These are phyloP conservation scores for Rhadina sibilatrix DNA, from an alignment of 2,113 vertebrate species.

Conservation along the genomic window DNA sequence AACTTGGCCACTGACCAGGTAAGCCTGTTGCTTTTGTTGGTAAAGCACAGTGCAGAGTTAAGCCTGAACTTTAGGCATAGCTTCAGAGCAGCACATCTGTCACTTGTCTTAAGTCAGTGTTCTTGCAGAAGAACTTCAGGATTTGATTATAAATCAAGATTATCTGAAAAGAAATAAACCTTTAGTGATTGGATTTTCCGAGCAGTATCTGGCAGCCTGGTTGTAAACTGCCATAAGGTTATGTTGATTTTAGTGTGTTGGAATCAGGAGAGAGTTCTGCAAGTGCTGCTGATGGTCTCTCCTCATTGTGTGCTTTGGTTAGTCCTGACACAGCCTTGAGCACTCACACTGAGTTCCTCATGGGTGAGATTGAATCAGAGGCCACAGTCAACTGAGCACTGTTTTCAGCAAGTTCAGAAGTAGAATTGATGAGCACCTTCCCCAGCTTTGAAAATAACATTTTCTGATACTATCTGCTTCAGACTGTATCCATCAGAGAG, in stretches of 20 bases:
- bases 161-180: background rate
- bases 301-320: fast-evolving
- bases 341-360: fast-evolving
- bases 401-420: background rate
- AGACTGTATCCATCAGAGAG: background rate
- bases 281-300: background rate
- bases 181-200: background rate
- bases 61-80: background rate
- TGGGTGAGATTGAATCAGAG: background rate
- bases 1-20: fast-evolving
- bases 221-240: background rate
- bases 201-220: background rate
- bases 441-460: background rate
- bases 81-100: background rate
- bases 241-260: background rate
- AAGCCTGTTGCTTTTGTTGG: background rate
- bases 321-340: background rate
- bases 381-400: background rate
- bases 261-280: background rate
- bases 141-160: background rate
- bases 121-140: background rate
- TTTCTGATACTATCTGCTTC: background rate
- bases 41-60: background rate
- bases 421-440: background rate
- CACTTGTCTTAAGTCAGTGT: background rate